Conservation (phyloP, 1,140 invertebrate species). For the Aporrectodea caliginosa region DNA sequence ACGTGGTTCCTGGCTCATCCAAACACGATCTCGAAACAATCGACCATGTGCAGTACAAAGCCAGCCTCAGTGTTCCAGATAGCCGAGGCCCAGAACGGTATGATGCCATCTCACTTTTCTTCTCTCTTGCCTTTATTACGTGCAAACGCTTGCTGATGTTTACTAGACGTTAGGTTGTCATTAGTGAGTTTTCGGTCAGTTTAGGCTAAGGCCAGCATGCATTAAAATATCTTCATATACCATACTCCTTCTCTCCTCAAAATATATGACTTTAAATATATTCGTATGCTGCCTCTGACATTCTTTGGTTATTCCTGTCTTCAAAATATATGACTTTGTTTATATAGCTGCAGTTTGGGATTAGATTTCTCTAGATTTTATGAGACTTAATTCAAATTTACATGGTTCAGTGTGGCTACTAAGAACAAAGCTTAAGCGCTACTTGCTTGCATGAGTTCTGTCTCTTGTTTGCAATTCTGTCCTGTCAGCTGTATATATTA, state of each 20-base stretch:
- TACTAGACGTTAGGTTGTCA: not conserved
- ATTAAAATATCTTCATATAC: not conserved
- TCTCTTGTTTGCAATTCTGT: too few relatives aligned
- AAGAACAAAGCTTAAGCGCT: too few relatives aligned
- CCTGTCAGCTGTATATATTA: too few relatives aligned
- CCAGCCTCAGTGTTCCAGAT: slow-evolving; percentile 98
- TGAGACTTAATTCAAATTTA: too few relatives aligned
- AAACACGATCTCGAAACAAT: not conserved
- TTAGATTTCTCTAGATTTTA: too few relatives aligned
- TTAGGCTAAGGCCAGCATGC: not conserved
- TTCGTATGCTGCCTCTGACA: too few relatives aligned
- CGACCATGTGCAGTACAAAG: slow-evolving; percentile 73
- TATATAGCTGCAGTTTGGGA: not conserved
- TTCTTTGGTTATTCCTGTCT: not conserved
- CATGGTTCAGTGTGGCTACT: too few relatives aligned
- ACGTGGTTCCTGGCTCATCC: not conserved
- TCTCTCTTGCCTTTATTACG: not conserved
- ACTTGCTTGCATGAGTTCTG: too few relatives aligned
- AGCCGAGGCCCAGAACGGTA: slow-evolving; percentile 96
- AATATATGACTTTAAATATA: not conserved
- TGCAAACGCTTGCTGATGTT: not conserved
- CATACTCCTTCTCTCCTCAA: not conserved
- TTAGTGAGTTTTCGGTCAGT: not conserved
- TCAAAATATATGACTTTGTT: not conserved
- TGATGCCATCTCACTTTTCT: not conserved